phyloP scores from a whole-genome alignment of 1,140 invertebrate species.

The Pseudomyrmex dendroicus region DNA sequence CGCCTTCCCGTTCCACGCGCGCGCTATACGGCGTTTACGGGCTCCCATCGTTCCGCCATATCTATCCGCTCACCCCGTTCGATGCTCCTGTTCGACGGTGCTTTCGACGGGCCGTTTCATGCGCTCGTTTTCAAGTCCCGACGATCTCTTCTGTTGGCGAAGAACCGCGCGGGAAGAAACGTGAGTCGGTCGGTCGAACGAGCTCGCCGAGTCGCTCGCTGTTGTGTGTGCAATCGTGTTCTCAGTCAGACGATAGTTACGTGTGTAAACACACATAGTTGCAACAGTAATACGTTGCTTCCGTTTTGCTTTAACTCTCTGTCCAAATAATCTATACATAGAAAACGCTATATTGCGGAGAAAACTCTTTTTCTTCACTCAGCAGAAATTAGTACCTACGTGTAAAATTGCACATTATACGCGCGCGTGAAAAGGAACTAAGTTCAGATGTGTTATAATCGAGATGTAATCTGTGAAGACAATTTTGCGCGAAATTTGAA shows the following conservation, averaged over 20 bases:
- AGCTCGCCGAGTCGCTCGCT: neutral
- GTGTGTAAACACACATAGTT: no score
- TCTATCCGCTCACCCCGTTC: conserved; percentile 62
- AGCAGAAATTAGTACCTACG: no score
- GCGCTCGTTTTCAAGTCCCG: conserved; percentile 28
- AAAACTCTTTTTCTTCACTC: no score
- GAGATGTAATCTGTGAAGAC: neutral
- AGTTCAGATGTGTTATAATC: neutral
- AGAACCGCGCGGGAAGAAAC: conserved; percentile 10
- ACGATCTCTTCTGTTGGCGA: conserved; percentile 6
- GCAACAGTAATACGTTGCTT: no score
- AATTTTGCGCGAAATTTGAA: neutral
- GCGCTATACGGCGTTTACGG: neutral
- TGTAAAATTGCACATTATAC: no score
- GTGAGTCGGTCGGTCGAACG: conserved; percentile 1
- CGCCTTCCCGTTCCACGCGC: conserved; percentile 69
- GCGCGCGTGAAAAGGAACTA: no score
- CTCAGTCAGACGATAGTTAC: no score
- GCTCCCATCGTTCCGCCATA: conserved; percentile 61
- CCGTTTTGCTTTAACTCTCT: no score
- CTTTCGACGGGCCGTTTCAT: neutral
- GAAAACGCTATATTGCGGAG: no score
- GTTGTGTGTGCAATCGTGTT: neutral
- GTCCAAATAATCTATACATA: no score
- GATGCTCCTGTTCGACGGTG: conserved; percentile 8